Evolutionary conservation across 2,113 vertebrate genomes (phyloP).

Genomic region (Epinephelus cyanopodus): DNA sequence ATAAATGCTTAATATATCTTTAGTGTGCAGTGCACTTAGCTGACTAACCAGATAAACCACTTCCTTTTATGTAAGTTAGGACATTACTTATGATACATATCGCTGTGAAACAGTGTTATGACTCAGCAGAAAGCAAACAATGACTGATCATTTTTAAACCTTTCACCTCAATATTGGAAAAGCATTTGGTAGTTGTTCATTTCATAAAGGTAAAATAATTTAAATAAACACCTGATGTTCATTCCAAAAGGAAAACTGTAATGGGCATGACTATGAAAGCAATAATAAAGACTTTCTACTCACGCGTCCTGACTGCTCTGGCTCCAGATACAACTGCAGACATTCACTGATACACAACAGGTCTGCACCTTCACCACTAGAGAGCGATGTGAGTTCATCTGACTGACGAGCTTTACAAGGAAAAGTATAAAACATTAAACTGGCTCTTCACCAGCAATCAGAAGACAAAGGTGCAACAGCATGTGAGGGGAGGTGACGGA

Average conservation of each 20-base stretch:
- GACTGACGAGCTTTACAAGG: neutral
- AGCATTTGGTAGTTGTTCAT: constrained; percentile 20
- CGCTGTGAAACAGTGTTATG: constrained; percentile 16
- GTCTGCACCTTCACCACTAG: constrained; percentile 45
- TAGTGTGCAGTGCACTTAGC: constrained; percentile 41
- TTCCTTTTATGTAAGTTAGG: constrained; percentile 6
- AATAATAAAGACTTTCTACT: constrained; percentile 64
- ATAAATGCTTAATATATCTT: neutral
- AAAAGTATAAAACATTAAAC: neutral
- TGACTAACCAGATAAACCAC: constrained; percentile 29
- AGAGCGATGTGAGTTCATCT: neutral
- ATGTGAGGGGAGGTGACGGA: neutral
- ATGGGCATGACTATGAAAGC: constrained; percentile 49
- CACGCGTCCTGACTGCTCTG: neutral
- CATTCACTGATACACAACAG: neutral
- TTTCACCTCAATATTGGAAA: neutral
- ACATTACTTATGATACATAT: constrained; percentile 25
- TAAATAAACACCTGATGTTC: constrained; percentile 28
- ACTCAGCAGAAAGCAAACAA: neutral
- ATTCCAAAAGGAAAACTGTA: constrained; percentile 50
- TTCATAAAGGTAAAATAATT: constrained; percentile 2
- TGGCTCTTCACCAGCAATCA: neutral
- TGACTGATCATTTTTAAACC: neutral
- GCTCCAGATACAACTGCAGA: neutral
- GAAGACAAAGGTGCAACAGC: neutral